Conservation (phyloP, 1,140 invertebrate genomes). For the Drosophila repletoides region DNA sequence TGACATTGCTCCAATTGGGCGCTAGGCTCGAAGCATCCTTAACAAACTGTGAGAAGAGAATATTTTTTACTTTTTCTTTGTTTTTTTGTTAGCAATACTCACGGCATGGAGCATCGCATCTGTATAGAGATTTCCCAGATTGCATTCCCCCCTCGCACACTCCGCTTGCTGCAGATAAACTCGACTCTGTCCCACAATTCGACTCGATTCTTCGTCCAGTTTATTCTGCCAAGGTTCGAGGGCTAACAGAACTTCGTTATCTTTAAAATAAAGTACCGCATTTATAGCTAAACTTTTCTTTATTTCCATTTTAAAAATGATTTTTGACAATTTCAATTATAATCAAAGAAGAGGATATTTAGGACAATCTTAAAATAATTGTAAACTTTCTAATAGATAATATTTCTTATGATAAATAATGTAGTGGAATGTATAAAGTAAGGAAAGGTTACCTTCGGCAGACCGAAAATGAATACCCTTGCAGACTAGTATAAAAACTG, state of each 20-base stretch:
- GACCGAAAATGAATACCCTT: no score
- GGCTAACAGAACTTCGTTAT: constrained; percentile 56
- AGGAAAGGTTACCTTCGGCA: no score
- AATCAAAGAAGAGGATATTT: no score
- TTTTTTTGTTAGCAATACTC: not conserved
- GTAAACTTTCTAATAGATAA: no score
- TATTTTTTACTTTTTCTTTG: not conserved
- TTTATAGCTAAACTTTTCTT: not conserved
- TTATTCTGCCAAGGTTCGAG: constrained; percentile 85
- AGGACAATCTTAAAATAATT: not conserved
- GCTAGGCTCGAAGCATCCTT: constrained; percentile 1
- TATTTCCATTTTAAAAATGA: no score
- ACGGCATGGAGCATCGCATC: constrained; percentile 87
- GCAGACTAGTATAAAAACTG: no score
- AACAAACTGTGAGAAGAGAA: constrained; percentile 44
- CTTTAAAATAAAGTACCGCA: constrained; percentile 14
- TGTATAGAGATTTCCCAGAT: constrained; percentile 88
- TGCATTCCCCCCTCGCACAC: constrained; percentile 87
- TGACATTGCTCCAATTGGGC: constrained; percentile 59
- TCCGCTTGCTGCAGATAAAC: constrained; percentile 84
- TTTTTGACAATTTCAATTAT: no score
- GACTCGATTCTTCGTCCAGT: constrained; percentile 84
- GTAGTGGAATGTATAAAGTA: no score
- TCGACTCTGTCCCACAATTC: constrained; percentile 84
- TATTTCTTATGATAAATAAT: no score